Evolutionary conservation across 2,113 vertebrate species (phyloP).

Genomic region (Tachysurus fulvidraco): DNA sequence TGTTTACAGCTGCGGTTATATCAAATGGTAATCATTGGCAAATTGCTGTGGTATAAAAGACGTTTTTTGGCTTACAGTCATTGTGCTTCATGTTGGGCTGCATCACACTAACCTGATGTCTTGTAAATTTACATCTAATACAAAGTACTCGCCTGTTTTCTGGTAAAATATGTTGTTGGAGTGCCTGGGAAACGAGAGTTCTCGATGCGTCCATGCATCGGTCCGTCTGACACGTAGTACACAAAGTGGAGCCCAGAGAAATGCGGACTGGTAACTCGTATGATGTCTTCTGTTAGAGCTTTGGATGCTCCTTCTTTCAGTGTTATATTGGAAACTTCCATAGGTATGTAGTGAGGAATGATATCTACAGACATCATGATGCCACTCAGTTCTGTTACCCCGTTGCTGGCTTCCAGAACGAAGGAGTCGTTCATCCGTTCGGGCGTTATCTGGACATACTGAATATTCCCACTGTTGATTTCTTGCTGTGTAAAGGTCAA

Average conservation of each 20-base stretch:
- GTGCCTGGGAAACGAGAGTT: conserved; percentile 75
- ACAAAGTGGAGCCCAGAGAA: conserved; percentile 81
- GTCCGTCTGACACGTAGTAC: conserved; percentile 77
- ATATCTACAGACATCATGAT: conserved; percentile 79
- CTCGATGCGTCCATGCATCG: conserved; percentile 79
- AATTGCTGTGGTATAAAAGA: background rate
- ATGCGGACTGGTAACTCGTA: conserved; percentile 77
- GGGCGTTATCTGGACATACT: conserved; percentile 79
- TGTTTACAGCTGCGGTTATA: too few species aligned
- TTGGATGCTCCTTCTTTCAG: conserved; percentile 81
- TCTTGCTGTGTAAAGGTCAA: conserved; percentile 82
- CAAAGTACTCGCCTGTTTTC: conserved; percentile 79
- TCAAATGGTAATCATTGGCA: too few species aligned
- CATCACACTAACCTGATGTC: background rate
- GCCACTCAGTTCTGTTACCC: conserved; percentile 71
- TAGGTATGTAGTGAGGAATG: conserved; percentile 78
- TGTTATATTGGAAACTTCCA: conserved; percentile 81
- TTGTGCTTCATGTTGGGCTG: background rate
- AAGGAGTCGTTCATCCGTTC: conserved; percentile 73
- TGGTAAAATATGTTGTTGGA: conserved; percentile 78
- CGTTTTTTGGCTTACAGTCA: background rate
- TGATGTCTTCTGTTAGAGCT: conserved; percentile 74
- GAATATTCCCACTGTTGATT: conserved; percentile 77
- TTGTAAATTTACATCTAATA: background rate
- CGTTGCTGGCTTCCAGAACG: conserved; percentile 77